Percentiles rank a stretch among this genome's conserved stretches.
Conservation (phyloP, 2,888 invertebrate genomes). For the Eugnorisma glareosa region DNA sequence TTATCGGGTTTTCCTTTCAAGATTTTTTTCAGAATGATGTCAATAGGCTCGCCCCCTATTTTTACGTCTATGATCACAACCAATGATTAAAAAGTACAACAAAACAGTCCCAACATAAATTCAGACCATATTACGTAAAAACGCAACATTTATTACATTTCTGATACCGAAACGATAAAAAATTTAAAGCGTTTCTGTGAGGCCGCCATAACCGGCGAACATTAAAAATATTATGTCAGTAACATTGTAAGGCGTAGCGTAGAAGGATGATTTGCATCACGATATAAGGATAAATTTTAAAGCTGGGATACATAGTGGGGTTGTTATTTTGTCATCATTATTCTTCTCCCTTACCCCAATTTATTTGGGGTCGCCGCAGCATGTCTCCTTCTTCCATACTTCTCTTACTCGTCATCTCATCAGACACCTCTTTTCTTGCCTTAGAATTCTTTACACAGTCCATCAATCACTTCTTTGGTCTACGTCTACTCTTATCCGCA, state of each 20-base stretch:
- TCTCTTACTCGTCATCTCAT: too few relatives aligned
- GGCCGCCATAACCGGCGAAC: constrained; percentile 42
- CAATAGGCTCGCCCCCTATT: too few relatives aligned
- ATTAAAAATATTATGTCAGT: constrained; percentile 61
- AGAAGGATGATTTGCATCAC: constrained; percentile 46
- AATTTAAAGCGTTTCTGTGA: constrained; percentile 44
- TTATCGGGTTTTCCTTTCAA: too few relatives aligned
- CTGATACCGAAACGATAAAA: constrained; percentile 58
- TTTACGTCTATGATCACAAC: neutral
- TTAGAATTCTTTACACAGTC: too few relatives aligned
- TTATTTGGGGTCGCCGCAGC: too few relatives aligned
- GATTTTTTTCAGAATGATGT: too few relatives aligned
- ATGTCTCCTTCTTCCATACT: too few relatives aligned
- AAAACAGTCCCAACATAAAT: constrained; percentile 23
- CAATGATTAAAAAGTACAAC: constrained; percentile 28
- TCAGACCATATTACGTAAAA: constrained; percentile 22
- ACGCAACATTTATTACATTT: constrained; percentile 54
- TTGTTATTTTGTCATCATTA: neutral
- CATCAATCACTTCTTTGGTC: too few relatives aligned
- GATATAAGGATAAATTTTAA: constrained; percentile 29
- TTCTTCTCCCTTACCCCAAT: too few relatives aligned
- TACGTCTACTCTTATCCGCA: too few relatives aligned
- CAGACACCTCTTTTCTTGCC: too few relatives aligned
- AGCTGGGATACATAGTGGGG: neutral
- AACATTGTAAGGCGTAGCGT: constrained; percentile 41